Conservation (phyloP, 2,113 vertebrate genomes). For the Antennarius striatus region DNA sequence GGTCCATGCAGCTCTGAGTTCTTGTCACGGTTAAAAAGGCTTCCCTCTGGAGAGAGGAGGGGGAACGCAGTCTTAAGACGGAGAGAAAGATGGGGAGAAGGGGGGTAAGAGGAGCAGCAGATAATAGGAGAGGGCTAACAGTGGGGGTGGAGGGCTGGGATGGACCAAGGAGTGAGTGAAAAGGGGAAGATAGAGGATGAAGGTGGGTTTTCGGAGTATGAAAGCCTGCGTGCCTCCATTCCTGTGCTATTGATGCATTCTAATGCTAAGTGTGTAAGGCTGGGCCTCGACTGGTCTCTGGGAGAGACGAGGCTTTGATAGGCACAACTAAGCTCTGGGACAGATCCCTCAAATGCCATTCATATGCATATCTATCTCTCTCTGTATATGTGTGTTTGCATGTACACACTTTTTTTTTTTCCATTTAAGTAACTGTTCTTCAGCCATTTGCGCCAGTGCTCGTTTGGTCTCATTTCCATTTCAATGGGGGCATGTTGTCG, state of each 20-base stretch:
- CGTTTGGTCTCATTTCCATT: slow-evolving; percentile 64
- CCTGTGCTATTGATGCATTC: slow-evolving; percentile 75
- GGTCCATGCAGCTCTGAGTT: slow-evolving; percentile 67
- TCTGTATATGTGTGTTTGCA: slow-evolving; percentile 19
- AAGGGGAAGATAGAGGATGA: slow-evolving; percentile 60
- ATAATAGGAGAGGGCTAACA: slow-evolving; percentile 63
- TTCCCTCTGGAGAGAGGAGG: slow-evolving; percentile 61
- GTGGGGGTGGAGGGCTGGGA: slow-evolving; percentile 53
- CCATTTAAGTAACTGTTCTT: slow-evolving; percentile 66
- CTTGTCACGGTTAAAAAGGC: slow-evolving; percentile 74
- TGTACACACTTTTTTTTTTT: slow-evolving; percentile 40
- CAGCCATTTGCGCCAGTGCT: slow-evolving; percentile 40
- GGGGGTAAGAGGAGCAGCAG: slow-evolving; percentile 51
- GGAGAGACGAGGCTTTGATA: slow-evolving; percentile 70
- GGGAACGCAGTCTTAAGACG: slow-evolving; percentile 54
- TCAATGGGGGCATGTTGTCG: slow-evolving; percentile 63
- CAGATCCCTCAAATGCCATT: slow-evolving; percentile 63
- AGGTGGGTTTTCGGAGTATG: slow-evolving; percentile 65
- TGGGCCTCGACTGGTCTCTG: slow-evolving; percentile 64
- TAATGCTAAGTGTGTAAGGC: slow-evolving; percentile 76
- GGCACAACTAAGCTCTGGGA: slow-evolving; percentile 58
- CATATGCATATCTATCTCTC: slow-evolving; percentile 67
- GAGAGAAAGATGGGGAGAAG: slow-evolving; percentile 26
- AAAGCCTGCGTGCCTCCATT: slow-evolving; percentile 69
- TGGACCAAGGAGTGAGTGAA: slow-evolving; percentile 53